phyloP scores from a whole-genome alignment of 2,797 vertebrate species.

The Alcedo quadribrachys region DNA sequence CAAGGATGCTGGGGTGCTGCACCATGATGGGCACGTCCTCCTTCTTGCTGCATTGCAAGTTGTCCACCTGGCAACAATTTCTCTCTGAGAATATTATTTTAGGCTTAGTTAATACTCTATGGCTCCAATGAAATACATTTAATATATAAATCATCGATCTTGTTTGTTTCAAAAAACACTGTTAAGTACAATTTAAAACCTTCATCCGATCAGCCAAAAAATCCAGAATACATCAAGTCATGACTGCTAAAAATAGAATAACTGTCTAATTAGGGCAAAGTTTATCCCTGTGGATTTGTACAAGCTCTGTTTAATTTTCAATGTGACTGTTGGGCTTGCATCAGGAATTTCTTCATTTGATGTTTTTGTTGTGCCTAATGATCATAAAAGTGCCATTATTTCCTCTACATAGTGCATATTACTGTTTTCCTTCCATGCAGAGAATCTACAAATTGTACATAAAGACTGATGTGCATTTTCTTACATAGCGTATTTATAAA shows the following conservation, averaged over 20 bases:
- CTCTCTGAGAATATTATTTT: background rate
- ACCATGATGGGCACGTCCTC: accelerated
- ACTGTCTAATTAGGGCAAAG: constrained; percentile 8
- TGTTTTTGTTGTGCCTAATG: background rate
- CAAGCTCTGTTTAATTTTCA: constrained; percentile 16
- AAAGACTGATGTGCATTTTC: background rate
- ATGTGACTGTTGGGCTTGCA: background rate
- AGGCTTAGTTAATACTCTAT: background rate
- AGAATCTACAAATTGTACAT: background rate
- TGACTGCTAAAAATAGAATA: background rate
- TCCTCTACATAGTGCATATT: background rate
- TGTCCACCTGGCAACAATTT: background rate
- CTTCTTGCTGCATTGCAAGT: background rate
- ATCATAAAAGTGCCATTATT: background rate
- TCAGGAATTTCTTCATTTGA: background rate
- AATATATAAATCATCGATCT: background rate
- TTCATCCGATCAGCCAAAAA: background rate
- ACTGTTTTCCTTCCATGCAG: background rate
- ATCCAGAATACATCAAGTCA: background rate
- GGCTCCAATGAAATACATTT: accelerated
- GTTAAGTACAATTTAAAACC: background rate
- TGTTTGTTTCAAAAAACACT: background rate
- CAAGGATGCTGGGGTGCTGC: background rate
- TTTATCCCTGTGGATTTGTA: constrained; percentile 25
- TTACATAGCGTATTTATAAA: background rate